Evolutionary conservation across 53 echinoderm and acorn worm genomes (phyloP).

Genomic region (Echinarachnius parma): DNA sequence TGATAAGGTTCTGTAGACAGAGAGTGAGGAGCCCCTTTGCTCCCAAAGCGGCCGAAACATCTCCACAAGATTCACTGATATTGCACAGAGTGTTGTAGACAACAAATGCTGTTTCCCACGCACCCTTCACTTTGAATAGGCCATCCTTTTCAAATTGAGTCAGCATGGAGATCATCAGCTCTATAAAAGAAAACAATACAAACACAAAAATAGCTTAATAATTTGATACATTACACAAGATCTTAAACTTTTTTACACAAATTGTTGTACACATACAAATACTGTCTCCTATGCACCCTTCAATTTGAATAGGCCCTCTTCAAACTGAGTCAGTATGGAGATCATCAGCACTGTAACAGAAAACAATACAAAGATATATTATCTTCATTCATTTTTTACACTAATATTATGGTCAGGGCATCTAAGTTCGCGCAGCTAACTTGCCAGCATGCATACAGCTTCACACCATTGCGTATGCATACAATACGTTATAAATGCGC

Average conservation of each 20-base stretch:
- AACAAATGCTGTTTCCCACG: constrained; percentile 89
- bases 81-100: constrained; percentile 83
- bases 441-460: no score
- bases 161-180: constrained; percentile 58
- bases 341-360: constrained; percentile 52
- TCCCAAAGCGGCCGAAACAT: constrained; percentile 60
- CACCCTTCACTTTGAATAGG: constrained; percentile 75
- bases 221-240: no score
- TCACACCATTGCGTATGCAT: no score
- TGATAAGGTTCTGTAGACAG: constrained; percentile 66
- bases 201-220: no score
- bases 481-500: no score
- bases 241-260: no score
- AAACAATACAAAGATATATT: no score
- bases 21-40: constrained; percentile 77
- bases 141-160: constrained; percentile 62
- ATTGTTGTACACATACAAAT: constrained; percentile 73
- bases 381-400: no score
- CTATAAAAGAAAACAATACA: constrained; percentile 34
- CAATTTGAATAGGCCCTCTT: constrained; percentile 74
- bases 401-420: no score
- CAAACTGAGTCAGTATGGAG: constrained; percentile 54
- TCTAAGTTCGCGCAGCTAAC: no score
- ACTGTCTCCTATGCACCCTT: constrained; percentile 88
- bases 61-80: constrained; percentile 72